These are phyloP conservation scores for Chaetodon trifascialis DNA, from an alignment of 2,113 vertebrate species.

Conservation along the genomic window DNA sequence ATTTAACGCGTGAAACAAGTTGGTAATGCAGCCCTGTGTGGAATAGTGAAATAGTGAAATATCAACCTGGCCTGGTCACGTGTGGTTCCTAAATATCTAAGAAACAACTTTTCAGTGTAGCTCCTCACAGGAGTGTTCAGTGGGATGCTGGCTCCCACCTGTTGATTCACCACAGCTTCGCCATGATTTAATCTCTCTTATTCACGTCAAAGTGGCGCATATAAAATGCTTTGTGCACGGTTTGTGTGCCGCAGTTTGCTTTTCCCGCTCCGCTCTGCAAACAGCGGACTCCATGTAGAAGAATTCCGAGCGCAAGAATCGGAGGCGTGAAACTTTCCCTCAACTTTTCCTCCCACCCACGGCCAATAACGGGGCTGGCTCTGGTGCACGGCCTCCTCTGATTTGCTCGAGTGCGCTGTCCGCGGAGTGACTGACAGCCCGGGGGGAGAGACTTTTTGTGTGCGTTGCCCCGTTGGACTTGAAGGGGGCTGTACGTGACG, in stretches of 20 bases:
- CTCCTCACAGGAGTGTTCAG: no score
- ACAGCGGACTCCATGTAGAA: constrained; percentile 47
- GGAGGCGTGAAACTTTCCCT: constrained; percentile 76
- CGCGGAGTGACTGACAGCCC: constrained; percentile 78
- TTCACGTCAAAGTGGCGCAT: background rate
- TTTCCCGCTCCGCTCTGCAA: constrained; percentile 59
- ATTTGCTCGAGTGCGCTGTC: constrained; percentile 74
- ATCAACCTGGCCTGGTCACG: background rate
- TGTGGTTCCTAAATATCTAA: background rate
- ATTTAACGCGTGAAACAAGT: background rate
- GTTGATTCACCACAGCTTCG: no score
- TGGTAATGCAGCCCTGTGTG: background rate
- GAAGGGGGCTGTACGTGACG: constrained; percentile 79
- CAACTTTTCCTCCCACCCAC: constrained; percentile 66
- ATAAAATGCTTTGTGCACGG: background rate
- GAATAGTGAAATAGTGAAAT: background rate
- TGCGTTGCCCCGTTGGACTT: constrained; percentile 66
- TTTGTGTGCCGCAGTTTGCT: constrained; percentile 9
- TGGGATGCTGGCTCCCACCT: background rate
- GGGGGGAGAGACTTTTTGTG: constrained; percentile 47
- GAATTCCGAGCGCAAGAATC: constrained; percentile 13
- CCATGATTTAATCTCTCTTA: background rate
- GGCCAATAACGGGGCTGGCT: constrained; percentile 74
- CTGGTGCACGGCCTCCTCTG: constrained; percentile 50
- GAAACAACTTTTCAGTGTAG: background rate